Evolutionary conservation across 2,797 vertebrate species (phyloP).

Genomic region (Chiroxiphia lanceolata): DNA sequence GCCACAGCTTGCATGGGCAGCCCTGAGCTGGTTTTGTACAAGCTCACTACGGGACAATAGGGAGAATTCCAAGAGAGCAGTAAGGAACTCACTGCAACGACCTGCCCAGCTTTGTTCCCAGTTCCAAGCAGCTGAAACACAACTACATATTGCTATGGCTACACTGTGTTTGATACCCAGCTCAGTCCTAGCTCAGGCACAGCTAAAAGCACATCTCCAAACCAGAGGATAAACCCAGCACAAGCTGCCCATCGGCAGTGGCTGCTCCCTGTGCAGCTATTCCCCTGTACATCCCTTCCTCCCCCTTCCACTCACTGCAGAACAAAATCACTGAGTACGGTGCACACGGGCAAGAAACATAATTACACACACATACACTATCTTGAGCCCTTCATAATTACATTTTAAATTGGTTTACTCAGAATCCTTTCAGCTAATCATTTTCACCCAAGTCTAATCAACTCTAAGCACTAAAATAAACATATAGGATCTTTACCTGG

Average conservation of each 20-base stretch:
- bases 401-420: conserved; percentile 47
- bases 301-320: neutral
- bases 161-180: neutral
- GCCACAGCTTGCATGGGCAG: accelerated
- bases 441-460: conserved; percentile 37
- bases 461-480: conserved; percentile 33
- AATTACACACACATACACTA: conserved; percentile 45
- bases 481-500: conserved; percentile 45
- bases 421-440: conserved; percentile 39
- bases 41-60: neutral
- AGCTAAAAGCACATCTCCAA: neutral
- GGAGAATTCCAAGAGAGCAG: neutral
- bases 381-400: conserved; percentile 52
- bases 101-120: neutral
- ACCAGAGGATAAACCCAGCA: neutral
- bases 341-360: conserved; percentile 10
- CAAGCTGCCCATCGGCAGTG: neutral
- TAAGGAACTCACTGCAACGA: neutral
- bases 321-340: conserved; percentile 13
- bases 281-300: neutral
- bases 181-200: neutral
- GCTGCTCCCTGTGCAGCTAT: neutral
- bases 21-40: neutral
- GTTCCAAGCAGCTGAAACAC: neutral
- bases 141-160: neutral